Conservation (phyloP, 2,888 invertebrate species). For the Drosophila multiciliata region DNA sequence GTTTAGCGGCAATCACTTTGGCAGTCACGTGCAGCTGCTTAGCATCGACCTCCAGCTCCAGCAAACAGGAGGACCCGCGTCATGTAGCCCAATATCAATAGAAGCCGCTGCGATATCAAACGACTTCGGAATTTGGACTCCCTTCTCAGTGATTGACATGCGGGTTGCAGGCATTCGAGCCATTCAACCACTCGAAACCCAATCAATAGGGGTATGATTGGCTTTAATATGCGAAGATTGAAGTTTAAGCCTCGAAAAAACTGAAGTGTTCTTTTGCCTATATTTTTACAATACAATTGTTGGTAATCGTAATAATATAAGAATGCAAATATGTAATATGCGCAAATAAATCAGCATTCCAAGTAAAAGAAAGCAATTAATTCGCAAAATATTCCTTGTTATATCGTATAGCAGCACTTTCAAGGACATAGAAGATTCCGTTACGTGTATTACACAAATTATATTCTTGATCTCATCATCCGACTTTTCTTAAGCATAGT, state of each 20-base stretch:
- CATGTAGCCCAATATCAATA: conserved; percentile 68
- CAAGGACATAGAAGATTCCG: too few species aligned
- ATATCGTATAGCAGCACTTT: too few species aligned
- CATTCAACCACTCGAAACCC: conserved; percentile 35
- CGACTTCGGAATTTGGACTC: conserved; percentile 42
- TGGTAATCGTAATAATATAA: background rate
- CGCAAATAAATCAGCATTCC: background rate
- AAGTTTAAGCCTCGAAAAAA: background rate
- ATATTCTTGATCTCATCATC: too few species aligned
- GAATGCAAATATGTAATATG: background rate
- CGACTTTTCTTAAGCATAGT: too few species aligned
- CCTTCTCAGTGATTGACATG: conserved; percentile 78
- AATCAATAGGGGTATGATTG: conserved; percentile 26
- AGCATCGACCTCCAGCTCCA: conserved; percentile 52
- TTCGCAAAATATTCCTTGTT: too few species aligned
- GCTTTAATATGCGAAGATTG: conserved; percentile 43
- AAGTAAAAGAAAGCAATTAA: too few species aligned
- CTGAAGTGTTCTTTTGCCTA: background rate
- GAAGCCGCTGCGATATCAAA: conserved; percentile 49
- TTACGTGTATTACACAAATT: too few species aligned
- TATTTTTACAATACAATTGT: background rate
- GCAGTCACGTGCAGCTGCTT: conserved; percentile 79
- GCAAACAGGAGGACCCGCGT: conserved; percentile 49
- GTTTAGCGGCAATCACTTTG: conserved; percentile 55
- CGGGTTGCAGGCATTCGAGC: conserved; percentile 54